A percentile compares a stretch with the other conserved stretches of the same genome.
Conservation (phyloP, 2,113 vertebrate species). For the Anguilla japonica region DNA sequence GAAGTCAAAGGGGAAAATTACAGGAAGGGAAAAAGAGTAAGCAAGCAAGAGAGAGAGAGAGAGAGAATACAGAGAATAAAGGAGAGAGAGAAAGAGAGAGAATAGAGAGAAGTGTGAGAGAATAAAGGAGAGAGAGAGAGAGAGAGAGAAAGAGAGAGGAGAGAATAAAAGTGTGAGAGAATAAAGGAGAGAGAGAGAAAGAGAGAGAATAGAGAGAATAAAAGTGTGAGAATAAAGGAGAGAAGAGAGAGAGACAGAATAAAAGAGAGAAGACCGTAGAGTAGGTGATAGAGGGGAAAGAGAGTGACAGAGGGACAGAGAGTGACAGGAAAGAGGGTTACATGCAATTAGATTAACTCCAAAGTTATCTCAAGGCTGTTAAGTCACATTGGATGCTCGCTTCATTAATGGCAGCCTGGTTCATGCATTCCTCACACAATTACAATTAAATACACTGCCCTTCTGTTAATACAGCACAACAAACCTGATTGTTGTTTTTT, state of each 20-base stretch:
- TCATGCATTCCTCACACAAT: conserved; percentile 63
- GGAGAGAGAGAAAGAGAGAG: neutral
- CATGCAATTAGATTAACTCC: conserved; percentile 91
- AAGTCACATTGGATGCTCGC: conserved; percentile 50
- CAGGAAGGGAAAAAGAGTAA: conserved; percentile 50
- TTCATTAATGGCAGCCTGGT: conserved; percentile 48
- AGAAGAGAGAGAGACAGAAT: conserved; percentile 46
- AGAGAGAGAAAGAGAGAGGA: too few species aligned
- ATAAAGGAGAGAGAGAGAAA: conserved; percentile 53
- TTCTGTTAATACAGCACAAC: conserved; percentile 50
- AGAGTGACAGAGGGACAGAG: conserved; percentile 57
- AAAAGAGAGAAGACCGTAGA: conserved; percentile 27
- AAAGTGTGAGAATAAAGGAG: conserved; percentile 38
- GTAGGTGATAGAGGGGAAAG: conserved; percentile 50
- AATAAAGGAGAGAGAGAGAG: conserved; percentile 39
- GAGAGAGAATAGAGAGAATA: conserved; percentile 41
- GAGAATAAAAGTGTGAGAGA: conserved; percentile 29
- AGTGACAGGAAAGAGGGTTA: conserved; percentile 76
- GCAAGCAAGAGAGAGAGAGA: neutral
- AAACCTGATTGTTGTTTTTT: conserved; percentile 49
- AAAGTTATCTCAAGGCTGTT: conserved; percentile 64
- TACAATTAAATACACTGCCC: conserved; percentile 43
- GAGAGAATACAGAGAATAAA: neutral
- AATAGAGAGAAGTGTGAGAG: conserved; percentile 21
- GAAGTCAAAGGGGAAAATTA: conserved; percentile 63